Percentiles rank a stretch among this genome's conserved stretches.
These are phyloP conservation scores for Bombus huntii DNA, from an alignment of 1,140 invertebrate genomes.

Conservation along the genomic window DNA sequence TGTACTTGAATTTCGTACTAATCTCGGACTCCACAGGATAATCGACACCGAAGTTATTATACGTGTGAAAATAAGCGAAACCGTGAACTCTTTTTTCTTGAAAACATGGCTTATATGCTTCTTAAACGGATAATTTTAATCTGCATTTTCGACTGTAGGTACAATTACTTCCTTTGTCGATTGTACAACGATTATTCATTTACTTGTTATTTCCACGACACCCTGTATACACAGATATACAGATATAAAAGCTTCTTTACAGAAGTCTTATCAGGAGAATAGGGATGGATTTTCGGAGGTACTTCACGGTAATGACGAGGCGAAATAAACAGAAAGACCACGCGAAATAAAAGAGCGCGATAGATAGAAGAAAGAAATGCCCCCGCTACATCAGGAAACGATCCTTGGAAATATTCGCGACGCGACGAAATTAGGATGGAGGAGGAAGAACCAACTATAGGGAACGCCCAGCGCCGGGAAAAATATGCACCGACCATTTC, in stretches of 20 bases:
- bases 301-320: conserved; percentile 68
- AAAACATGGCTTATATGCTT: not conserved
- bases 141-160: not conserved
- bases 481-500: conserved; percentile 6
- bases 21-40: too few relatives aligned
- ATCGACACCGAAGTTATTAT: too few relatives aligned
- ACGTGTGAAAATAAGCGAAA: too few relatives aligned
- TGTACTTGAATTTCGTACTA: too few relatives aligned
- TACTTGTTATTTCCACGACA: not conserved
- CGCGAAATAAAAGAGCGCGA: conserved; percentile 49
- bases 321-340: conserved; percentile 44
- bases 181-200: not conserved
- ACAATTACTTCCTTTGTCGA: not conserved
- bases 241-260: conserved; percentile 60
- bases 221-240: not conserved
- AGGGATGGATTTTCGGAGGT: conserved; percentile 59
- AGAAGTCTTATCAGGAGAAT: conserved; percentile 61
- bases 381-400: conserved; percentile 1
- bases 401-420: conserved; percentile 58
- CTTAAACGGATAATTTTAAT: not conserved
- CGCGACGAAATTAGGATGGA: not conserved
- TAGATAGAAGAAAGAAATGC: conserved; percentile 25
- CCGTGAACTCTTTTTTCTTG: too few relatives aligned
- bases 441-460: not conserved
- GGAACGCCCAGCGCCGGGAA: not conserved